A percentile compares a stretch with the other conserved stretches of the same genome.
These are phyloP conservation scores for Aricia artaxerxes DNA, from an alignment of 2,888 invertebrate species.

Conservation along the genomic window DNA sequence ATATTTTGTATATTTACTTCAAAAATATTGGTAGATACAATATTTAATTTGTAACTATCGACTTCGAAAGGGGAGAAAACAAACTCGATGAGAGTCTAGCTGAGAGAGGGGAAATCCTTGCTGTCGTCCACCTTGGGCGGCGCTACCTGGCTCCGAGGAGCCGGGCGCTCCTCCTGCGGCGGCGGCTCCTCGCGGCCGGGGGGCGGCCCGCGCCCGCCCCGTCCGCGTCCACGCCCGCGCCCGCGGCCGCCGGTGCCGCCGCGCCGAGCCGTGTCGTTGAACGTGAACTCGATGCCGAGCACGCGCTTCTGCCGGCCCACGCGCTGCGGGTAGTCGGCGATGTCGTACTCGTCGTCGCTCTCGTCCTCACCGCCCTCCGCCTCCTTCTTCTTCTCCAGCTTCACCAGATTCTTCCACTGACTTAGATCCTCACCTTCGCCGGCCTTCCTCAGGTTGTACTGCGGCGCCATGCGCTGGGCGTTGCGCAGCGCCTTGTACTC, in stretches of 20 bases:
- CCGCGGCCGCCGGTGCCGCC: slow-evolving; percentile 84
- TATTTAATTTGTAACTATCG: slow-evolving; percentile 77
- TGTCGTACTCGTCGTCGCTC: slow-evolving; percentile 86
- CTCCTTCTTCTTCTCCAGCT: slow-evolving; percentile 88
- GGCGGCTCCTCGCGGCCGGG: slow-evolving; percentile 70
- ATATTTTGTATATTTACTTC: slow-evolving; percentile 82
- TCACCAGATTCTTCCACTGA: slow-evolving; percentile 96
- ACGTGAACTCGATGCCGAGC: slow-evolving; percentile 93
- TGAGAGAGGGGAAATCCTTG: slow-evolving; percentile 96
- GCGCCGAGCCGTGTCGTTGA: slow-evolving; percentile 89
- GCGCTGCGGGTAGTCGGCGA: slow-evolving; percentile 90
- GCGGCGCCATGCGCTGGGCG: slow-evolving; percentile 89
- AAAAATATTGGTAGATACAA: slow-evolving; percentile 81
- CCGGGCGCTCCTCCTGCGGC: slow-evolving; percentile 63
- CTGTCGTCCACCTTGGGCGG: slow-evolving; percentile 97
- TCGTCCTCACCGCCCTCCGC: slow-evolving; percentile 81
- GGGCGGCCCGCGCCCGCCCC: slow-evolving; percentile 69
- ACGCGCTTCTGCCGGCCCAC: slow-evolving; percentile 93
- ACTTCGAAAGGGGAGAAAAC: slow-evolving; percentile 71
- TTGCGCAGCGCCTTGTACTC: slow-evolving; percentile 95
- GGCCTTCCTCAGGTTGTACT: slow-evolving; percentile 94
- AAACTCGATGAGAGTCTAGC: slow-evolving; percentile 81
- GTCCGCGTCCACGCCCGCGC: slow-evolving; percentile 78
- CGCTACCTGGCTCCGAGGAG: slow-evolving; percentile 57
- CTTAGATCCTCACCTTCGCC: slow-evolving; percentile 95